These are phyloP conservation scores for Rhinoptilus africanus DNA, from an alignment of 2,113 vertebrate species.

Conservation along the genomic window DNA sequence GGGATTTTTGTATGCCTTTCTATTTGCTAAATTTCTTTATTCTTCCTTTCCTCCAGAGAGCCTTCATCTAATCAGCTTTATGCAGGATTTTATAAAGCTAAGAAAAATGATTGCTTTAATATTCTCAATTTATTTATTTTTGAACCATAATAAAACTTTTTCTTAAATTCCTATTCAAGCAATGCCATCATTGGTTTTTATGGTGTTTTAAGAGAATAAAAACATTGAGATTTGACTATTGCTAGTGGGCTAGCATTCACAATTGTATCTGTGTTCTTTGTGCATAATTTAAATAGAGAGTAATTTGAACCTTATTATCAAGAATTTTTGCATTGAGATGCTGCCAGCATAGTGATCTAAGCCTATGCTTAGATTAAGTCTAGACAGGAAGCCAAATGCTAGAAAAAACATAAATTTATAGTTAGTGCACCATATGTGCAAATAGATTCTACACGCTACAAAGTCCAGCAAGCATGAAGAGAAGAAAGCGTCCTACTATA, in stretches of 20 bases:
- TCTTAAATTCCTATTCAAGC: background rate
- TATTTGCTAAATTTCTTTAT: background rate
- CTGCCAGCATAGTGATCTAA: background rate
- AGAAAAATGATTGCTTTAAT: background rate
- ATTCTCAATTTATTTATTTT: background rate
- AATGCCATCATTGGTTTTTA: background rate
- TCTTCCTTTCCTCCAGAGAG: background rate
- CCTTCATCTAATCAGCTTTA: background rate
- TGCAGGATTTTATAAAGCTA: background rate
- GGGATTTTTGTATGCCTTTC: background rate
- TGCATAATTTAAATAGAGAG: background rate
- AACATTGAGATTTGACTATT: background rate
- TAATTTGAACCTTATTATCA: background rate
- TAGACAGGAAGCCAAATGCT: background rate
- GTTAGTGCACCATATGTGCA: background rate
- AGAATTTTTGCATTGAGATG: background rate
- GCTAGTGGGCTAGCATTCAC: background rate
- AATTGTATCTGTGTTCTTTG: background rate
- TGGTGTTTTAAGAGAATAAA: background rate
- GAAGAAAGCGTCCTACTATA: background rate
- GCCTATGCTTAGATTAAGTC: background rate
- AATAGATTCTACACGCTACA: background rate
- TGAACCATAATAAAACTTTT: background rate
- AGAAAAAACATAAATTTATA: background rate
- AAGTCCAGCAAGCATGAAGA: background rate